These are phyloP conservation scores for Trichonephila clavipes DNA, from an alignment of 1,140 invertebrate genomes.

Conservation along the genomic window DNA sequence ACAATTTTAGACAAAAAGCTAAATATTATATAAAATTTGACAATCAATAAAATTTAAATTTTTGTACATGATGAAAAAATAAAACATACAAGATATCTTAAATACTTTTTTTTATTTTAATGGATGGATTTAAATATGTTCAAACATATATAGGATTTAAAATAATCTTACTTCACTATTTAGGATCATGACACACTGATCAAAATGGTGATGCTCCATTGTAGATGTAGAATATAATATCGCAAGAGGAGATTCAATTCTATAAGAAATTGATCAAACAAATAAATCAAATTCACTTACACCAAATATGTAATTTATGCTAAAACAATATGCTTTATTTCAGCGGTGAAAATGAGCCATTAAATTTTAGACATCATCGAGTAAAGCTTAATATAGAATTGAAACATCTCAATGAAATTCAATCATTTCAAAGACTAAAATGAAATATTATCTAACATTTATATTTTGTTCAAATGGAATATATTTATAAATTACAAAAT, in stretches of 20 bases:
- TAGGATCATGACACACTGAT: constrained; percentile 97
- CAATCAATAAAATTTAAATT: no score
- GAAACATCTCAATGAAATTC: background rate
- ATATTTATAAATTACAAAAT: no score
- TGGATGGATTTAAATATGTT: no score
- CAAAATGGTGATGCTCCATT: constrained; percentile 98
- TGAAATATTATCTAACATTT: no score
- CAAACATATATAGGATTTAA: background rate
- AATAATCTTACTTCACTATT: constrained; percentile 85
- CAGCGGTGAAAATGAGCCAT: background rate
- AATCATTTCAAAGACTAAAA: no score
- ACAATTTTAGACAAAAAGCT: no score
- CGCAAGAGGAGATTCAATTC: constrained; percentile 93
- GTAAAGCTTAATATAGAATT: background rate
- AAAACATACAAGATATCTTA: no score
- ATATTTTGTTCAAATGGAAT: no score
- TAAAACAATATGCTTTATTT: background rate
- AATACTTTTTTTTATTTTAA: no score
- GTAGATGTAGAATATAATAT: constrained; percentile 97
- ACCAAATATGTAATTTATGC: background rate
- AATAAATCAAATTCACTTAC: background rate
- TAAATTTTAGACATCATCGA: background rate
- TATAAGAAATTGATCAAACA: constrained; percentile 80
- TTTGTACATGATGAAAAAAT: no score
- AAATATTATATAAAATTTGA: no score